Evolutionary conservation across 2,113 vertebrate species (phyloP).

Genomic region (Scomber scombrus): DNA sequence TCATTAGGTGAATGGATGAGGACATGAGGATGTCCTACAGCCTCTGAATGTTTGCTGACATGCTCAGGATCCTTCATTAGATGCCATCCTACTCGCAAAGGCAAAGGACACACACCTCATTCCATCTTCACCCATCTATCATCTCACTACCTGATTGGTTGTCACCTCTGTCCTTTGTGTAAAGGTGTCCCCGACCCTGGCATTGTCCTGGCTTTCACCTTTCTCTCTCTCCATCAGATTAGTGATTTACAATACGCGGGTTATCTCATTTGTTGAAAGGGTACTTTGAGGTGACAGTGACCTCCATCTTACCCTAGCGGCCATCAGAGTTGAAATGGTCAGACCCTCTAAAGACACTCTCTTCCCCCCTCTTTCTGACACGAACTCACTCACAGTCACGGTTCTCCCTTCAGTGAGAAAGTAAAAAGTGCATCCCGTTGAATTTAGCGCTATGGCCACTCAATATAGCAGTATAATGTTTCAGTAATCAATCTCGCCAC

Average conservation of each 20-base stretch:
- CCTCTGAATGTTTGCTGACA: constrained; percentile 11
- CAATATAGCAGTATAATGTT: constrained; percentile 41
- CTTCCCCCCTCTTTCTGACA: neutral
- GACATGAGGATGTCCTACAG: constrained; percentile 1
- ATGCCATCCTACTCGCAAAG: neutral
- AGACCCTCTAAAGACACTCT: constrained; percentile 2
- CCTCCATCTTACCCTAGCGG: constrained; percentile 20
- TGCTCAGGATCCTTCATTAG: constrained; percentile 28
- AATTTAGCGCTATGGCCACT: constrained; percentile 1
- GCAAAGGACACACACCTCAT: constrained; percentile 42
- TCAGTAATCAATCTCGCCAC: constrained; percentile 56
- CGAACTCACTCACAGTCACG: neutral
- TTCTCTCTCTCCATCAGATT: constrained; percentile 18
- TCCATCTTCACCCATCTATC: constrained; percentile 58
- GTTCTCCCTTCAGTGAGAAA: neutral
- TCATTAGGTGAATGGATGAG: constrained; percentile 40
- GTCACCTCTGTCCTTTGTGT: constrained; percentile 51
- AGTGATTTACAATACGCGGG: constrained; percentile 46
- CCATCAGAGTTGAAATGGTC: constrained; percentile 4
- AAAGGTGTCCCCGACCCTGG: constrained; percentile 55
- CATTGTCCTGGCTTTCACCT: constrained; percentile 39
- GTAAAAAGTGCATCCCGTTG: neutral
- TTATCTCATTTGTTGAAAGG: constrained; percentile 43
- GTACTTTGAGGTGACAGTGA: constrained; percentile 32
- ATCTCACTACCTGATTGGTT: constrained; percentile 63